Conservation (phyloP, 1,140 invertebrate species). For the Bombus terrestris region DNA sequence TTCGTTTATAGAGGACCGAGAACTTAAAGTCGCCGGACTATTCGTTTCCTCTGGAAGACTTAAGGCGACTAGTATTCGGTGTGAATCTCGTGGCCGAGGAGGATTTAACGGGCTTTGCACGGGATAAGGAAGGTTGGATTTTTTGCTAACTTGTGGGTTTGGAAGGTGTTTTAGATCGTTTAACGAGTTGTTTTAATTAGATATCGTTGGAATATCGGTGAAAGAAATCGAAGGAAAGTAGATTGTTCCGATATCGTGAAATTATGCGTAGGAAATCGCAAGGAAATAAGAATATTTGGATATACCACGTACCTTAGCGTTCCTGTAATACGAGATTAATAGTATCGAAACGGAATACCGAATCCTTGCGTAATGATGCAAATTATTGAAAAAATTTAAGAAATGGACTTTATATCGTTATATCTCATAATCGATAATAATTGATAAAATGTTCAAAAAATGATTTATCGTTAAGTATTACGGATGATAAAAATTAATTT, state of each 20-base stretch:
- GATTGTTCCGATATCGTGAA: not conserved
- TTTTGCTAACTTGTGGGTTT: not conserved
- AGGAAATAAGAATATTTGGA: not conserved
- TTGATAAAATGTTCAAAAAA: not conserved
- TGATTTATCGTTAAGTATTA: not conserved
- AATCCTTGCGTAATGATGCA: not conserved
- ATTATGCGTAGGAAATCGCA: not conserved
- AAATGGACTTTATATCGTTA: too few relatives aligned
- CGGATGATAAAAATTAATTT: not conserved
- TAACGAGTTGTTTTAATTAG: not conserved
- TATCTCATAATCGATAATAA: not conserved
- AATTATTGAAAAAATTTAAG: not conserved
- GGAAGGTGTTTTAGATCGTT: not conserved
- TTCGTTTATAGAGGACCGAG: conserved; percentile 10
- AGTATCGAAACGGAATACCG: not conserved
- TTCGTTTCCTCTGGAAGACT: conserved; percentile 31
- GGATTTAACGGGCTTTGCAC: conserved; percentile 34
- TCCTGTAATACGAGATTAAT: not conserved
- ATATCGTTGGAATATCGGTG: too few relatives aligned
- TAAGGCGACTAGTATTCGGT: conserved; percentile 6
- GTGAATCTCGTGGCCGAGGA: conserved; percentile 22
- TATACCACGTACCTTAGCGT: not conserved
- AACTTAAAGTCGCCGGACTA: conserved; percentile 48
- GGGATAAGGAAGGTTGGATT: not conserved
- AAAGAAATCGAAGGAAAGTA: not conserved